Evolutionary conservation across 2,888 invertebrate genomes (phyloP), one percentile per base, ranked within the genome.

Genomic region (Tipula vernalis): DNA sequence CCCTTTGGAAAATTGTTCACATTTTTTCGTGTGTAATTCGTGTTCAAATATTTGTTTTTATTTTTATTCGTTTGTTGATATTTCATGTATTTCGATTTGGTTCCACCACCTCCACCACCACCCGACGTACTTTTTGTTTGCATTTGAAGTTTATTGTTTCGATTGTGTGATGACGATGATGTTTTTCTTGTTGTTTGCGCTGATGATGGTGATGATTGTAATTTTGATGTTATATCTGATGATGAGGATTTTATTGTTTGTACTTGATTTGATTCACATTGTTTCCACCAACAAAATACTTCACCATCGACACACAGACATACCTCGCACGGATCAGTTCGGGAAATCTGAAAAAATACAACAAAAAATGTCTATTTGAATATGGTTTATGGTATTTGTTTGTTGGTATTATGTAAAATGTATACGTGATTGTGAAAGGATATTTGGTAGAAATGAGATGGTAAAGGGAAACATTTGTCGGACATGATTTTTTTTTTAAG

Each of bases 231-330:
- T 84, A 41, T 39, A n/a, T 39, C 41, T 84, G 84, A 84, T 84
- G 84, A 39, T 39, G 84, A 84, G 36, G 41, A 41, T 84, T 84
- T 84, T 10, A 41, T 39, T 39, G 36, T 84, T 39, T 39, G 39
- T 39, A 39, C 41, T 84, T 36, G 41, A 84, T 84, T 83, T 90
- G 91, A 90, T 91, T 93, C 93, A 89, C 94, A 94, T 89, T 93
- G 93, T 89, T 94, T 93, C 94, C 94, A 94, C 94, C 94, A 94
- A 90, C 94, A 94, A 89, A 94, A 94, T 92, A 94, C 93, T 89
- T 94, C 94, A 6, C 94, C 94, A 89, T 94, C 94, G 89, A 94
- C 91, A 89, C 94, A 94, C 83, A 94, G 91, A 89, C 94, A 94
- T 88, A 94, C 93, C 90, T 94, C 94, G 89, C 94, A 94, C 41